Evolutionary conservation across 2,888 invertebrate species (phyloP).

Genomic region (Calliphora vomitoria): DNA sequence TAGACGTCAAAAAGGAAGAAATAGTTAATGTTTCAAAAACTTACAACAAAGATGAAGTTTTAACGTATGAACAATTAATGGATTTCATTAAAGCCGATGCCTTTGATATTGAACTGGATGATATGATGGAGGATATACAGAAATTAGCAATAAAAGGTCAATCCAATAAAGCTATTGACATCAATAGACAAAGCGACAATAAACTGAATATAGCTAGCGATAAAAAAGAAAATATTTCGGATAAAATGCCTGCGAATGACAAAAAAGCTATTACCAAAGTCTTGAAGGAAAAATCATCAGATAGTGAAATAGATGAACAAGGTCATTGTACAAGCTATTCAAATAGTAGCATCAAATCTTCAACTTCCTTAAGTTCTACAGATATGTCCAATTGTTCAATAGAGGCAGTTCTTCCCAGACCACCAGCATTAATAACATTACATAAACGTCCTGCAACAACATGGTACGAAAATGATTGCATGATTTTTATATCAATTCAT

Average conservation of each 20-base stretch:
- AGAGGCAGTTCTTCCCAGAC: neutral
- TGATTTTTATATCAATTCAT: slow-evolving; percentile 77
- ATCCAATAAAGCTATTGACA: slow-evolving; percentile 23
- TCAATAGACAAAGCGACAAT: slow-evolving; percentile 3
- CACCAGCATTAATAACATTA: slow-evolving; percentile 73
- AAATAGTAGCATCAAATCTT: slow-evolving; percentile 59
- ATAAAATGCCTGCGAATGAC: neutral
- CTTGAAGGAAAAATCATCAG: neutral
- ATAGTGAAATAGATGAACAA: slow-evolving; percentile 65
- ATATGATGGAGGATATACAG: slow-evolving; percentile 42
- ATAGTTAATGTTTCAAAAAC: slow-evolving; percentile 33
- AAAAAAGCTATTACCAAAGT: neutral
- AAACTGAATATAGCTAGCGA: neutral
- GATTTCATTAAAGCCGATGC: slow-evolving; percentile 63
- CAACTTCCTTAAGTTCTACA: slow-evolving; percentile 55
- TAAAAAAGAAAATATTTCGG: neutral
- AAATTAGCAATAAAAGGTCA: neutral
- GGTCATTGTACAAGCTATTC: slow-evolving; percentile 61
- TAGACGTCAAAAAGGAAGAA: slow-evolving; percentile 30
- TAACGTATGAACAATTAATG: slow-evolving; percentile 69
- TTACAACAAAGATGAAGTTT: slow-evolving; percentile 40
- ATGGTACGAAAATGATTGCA: slow-evolving; percentile 79
- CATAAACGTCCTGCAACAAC: slow-evolving; percentile 77
- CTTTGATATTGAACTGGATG: slow-evolving; percentile 61
- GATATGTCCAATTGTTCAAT: slow-evolving; percentile 42